These are phyloP conservation scores for Oscheius sp. DNA, from an alignment of 2,888 invertebrate genomes.

Conservation along the genomic window DNA sequence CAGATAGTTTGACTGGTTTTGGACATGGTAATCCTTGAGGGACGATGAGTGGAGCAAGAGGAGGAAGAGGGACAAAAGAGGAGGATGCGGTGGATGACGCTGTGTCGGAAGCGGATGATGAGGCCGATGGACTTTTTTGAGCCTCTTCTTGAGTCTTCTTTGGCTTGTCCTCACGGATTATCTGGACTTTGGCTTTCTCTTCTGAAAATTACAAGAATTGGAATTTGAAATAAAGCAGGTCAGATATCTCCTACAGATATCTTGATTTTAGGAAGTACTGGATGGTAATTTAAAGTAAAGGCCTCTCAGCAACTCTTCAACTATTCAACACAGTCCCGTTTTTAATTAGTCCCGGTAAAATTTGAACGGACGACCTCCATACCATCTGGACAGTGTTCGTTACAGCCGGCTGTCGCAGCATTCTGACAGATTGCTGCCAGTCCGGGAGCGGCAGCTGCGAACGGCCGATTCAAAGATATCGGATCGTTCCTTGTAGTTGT, in stretches of 20 bases:
- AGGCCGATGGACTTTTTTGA: constrained; percentile 47
- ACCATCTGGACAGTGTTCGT: constrained; percentile 26
- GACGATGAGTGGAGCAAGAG: constrained; percentile 17
- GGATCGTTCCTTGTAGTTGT: constrained; percentile 1
- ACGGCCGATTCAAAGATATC: not conserved
- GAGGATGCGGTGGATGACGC: constrained; percentile 52
- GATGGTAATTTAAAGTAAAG: not conserved
- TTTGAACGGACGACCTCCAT: constrained; percentile 27
- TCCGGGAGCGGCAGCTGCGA: constrained; percentile 27
- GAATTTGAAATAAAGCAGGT: not conserved
- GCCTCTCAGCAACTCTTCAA: not conserved
- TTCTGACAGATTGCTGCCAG: constrained; percentile 31
- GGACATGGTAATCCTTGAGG: constrained; percentile 43
- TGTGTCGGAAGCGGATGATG: constrained; percentile 54
- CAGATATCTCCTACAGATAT: not conserved
- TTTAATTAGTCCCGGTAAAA: constrained; percentile 3
- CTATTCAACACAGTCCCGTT: constrained; percentile 25
- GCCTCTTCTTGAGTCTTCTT: constrained; percentile 31
- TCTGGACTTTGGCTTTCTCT: constrained; percentile 48
- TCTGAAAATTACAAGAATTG: constrained; percentile 35
- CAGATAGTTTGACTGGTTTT: constrained; percentile 38
- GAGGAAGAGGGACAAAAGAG: constrained; percentile 17
- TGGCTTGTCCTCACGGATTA: constrained; percentile 45
- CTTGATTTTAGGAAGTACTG: not conserved
- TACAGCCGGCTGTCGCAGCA: constrained; percentile 27